Conservation (phyloP, 2,888 invertebrate genomes). For the Geophilus truncorum region DNA sequence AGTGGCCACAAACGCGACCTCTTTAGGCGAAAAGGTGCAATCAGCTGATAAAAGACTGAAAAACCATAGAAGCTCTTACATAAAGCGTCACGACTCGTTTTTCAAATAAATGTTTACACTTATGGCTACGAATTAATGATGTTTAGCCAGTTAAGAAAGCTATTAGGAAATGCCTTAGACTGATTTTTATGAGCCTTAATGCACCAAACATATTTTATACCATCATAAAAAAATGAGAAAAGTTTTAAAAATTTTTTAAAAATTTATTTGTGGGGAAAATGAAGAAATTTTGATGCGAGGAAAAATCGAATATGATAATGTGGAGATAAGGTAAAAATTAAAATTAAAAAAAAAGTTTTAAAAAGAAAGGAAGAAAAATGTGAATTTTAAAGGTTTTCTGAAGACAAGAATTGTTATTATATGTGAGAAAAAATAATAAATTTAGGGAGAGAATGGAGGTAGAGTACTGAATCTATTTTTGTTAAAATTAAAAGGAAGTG, state of each 20-base stretch:
- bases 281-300: background rate
- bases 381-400: too few relatives aligned
- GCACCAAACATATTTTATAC: background rate
- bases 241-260: background rate
- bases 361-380: too few relatives aligned
- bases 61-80: background rate
- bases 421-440: too few relatives aligned
- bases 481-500: too few relatives aligned
- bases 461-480: too few relatives aligned
- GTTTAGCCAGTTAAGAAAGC: background rate
- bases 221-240: background rate
- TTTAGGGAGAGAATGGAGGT: too few relatives aligned
- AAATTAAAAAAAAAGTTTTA: background rate
- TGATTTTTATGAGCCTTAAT: background rate
- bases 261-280: background rate
- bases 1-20: background rate
- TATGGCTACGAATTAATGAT: background rate
- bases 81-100: background rate
- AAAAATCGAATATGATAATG: background rate
- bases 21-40: background rate
- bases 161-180: background rate
- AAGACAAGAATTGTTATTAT: too few relatives aligned
- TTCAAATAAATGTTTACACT: constrained; percentile 13
- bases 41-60: background rate
- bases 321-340: background rate